Evolutionary conservation across 2,888 invertebrate species (phyloP).

Genomic region (Ennomos quercinarius): DNA sequence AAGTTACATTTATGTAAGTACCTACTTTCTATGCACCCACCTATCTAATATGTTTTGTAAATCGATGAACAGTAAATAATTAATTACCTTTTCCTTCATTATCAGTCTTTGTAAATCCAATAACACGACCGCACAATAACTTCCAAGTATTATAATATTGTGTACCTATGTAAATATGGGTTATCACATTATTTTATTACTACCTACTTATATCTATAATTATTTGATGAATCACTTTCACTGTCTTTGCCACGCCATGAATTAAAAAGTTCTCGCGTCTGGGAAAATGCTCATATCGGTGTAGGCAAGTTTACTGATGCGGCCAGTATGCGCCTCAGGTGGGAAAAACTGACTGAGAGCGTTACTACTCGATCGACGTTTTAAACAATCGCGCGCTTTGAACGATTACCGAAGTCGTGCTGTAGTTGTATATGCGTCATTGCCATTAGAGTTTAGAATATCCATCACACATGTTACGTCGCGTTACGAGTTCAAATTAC

Average conservation of each 20-base stretch:
- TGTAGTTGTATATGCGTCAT: slow-evolving; percentile 13
- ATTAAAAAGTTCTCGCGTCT: slow-evolving; percentile 16
- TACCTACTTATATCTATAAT: not conserved
- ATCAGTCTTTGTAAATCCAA: slow-evolving; percentile 13
- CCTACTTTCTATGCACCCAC: too few relatives aligned
- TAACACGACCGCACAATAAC: slow-evolving; percentile 6
- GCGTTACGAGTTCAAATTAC: too few relatives aligned
- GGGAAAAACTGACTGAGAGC: slow-evolving; percentile 23
- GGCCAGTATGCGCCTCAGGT: slow-evolving; percentile 19
- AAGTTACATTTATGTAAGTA: too few relatives aligned
- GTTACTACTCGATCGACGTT: slow-evolving; percentile 9
- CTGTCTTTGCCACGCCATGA: slow-evolving; percentile 6
- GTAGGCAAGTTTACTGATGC: slow-evolving; percentile 6
- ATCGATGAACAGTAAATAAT: not conserved
- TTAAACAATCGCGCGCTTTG: slow-evolving; percentile 12
- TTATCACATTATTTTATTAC: slow-evolving; percentile 12
- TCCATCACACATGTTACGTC: too few relatives aligned
- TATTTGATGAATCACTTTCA: slow-evolving; percentile 16
- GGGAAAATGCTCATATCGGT: slow-evolving; percentile 16
- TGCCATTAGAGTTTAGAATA: not conserved
- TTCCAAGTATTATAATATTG: not conserved
- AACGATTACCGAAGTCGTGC: slow-evolving; percentile 17
- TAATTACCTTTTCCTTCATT: slow-evolving; percentile 28
- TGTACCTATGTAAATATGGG: not conserved
- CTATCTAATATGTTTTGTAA: too few relatives aligned